phyloP scores from a whole-genome alignment of 1,140 invertebrate species.

The Lordiphosa stackelbergi region DNA sequence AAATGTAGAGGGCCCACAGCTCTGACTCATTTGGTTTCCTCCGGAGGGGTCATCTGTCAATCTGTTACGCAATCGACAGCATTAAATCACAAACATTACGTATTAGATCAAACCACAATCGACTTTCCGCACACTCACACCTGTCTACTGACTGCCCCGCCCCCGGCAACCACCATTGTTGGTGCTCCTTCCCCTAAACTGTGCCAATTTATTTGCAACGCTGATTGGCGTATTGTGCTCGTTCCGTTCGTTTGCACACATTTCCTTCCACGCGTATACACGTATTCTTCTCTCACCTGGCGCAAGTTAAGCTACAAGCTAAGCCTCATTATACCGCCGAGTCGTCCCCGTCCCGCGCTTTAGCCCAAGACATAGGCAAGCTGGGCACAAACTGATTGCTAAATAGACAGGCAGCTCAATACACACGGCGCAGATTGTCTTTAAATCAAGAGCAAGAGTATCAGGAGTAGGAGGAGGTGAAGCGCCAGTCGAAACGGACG shows the following conservation, averaged over 20 bases:
- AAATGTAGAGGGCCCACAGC: too few species aligned
- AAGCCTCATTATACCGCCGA: constrained; percentile 46
- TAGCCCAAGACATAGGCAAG: constrained; percentile 35
- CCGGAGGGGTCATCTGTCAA: constrained; percentile 4
- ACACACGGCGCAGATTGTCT: constrained; percentile 48
- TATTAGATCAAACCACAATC: constrained; percentile 26
- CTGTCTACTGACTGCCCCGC: not conserved
- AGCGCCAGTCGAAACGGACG: constrained; percentile 20
- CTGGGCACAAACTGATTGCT: constrained; percentile 49
- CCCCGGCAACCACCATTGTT: not conserved
- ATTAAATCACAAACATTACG: constrained; percentile 48
- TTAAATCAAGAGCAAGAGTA: constrained; percentile 5
- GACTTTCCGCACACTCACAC: constrained; percentile 6
- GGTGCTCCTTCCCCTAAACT: constrained; percentile 17
- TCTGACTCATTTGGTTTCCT: too few species aligned
- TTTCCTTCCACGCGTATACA: constrained; percentile 22
- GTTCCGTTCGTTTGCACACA: constrained; percentile 19
- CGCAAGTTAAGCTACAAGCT: constrained; percentile 37
- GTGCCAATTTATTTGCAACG: constrained; percentile 47
- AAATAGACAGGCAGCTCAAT: constrained; percentile 51
- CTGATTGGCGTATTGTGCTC: constrained; percentile 51
- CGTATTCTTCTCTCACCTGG: constrained; percentile 16
- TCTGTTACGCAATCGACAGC: constrained; percentile 3
- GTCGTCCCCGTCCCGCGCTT: constrained; percentile 1
- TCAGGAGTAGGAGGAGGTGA: not conserved